phyloP scores from a whole-genome alignment of 1,140 invertebrate genomes.

The Temnothorax longispinosus region DNA sequence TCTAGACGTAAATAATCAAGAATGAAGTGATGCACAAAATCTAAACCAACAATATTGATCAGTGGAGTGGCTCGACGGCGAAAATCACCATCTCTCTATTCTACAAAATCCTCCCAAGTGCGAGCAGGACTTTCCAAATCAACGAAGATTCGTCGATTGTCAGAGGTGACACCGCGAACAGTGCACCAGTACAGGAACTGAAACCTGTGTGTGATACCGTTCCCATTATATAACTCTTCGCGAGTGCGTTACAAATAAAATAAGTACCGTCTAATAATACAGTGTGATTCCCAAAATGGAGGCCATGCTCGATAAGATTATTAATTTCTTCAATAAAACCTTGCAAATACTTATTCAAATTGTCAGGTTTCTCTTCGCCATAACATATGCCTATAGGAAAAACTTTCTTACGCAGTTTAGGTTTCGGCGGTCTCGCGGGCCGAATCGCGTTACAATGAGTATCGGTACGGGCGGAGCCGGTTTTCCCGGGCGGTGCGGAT shows the following conservation, averaged over 20 bases:
- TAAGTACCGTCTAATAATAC: background rate
- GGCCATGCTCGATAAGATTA: background rate
- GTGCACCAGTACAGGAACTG: background rate
- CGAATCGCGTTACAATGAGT: too few species aligned
- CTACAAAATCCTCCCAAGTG: background rate
- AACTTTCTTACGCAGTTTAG: background rate
- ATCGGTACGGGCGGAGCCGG: too few species aligned
- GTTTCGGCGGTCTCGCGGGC: too few species aligned
- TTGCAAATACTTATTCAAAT: background rate
- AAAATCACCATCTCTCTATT: background rate
- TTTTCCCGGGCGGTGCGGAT: too few species aligned
- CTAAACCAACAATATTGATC: background rate
- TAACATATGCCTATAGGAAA: conserved; percentile 20
- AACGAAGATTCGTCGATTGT: background rate
- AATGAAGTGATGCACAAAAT: background rate
- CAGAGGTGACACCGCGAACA: background rate
- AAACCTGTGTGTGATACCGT: conserved; percentile 1
- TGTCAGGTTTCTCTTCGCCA: background rate
- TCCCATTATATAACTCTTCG: background rate
- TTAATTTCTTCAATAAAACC: conserved; percentile 2
- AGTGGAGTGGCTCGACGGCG: background rate
- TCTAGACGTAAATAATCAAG: conserved; percentile 6
- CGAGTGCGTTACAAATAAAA: conserved; percentile 1
- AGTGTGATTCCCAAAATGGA: background rate
- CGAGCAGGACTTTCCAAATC: background rate